Conservation (phyloP, 2,888 invertebrate genomes). For the Arge pagana region DNA sequence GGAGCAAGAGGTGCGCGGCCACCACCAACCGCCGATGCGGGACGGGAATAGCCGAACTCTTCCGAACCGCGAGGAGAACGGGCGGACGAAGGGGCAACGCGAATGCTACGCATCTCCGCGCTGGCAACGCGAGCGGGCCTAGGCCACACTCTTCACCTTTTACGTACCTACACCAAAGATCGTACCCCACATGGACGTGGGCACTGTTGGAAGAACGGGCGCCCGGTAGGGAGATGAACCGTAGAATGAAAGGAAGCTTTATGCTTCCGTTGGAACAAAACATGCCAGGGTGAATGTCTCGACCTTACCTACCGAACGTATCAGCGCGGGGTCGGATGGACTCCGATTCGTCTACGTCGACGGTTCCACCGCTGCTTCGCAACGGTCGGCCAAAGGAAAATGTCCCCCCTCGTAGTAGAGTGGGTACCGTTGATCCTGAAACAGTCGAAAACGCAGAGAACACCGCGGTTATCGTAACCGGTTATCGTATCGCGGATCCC, state of each 20-base stretch:
- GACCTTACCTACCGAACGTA: slow-evolving; percentile 3
- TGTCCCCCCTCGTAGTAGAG: no score
- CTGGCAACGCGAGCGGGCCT: background rate
- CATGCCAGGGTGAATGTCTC: slow-evolving; percentile 10
- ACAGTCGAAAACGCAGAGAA: no score
- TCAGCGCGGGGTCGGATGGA: no score
- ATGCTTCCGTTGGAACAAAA: slow-evolving; percentile 17
- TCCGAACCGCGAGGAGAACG: background rate
- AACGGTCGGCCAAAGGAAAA: no score
- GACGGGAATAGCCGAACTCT: slow-evolving; percentile 35
- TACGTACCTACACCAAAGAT: slow-evolving; percentile 12
- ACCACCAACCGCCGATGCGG: slow-evolving; percentile 42
- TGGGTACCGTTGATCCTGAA: no score
- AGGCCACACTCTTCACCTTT: slow-evolving; percentile 21
- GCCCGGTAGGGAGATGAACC: slow-evolving; percentile 17
- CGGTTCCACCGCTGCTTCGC: no score
- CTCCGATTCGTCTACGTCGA: no score
- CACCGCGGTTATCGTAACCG: no score
- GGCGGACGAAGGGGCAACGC: background rate
- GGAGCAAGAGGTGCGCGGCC: slow-evolving; percentile 51
- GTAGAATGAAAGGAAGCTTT: slow-evolving; percentile 19
- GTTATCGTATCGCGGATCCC: no score
- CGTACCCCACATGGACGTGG: slow-evolving; percentile 2
- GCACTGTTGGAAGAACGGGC: slow-evolving; percentile 14
- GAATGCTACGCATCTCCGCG: background rate